phyloP scores from a whole-genome alignment of 1,140 invertebrate genomes.

The Brachionus koreanus region DNA sequence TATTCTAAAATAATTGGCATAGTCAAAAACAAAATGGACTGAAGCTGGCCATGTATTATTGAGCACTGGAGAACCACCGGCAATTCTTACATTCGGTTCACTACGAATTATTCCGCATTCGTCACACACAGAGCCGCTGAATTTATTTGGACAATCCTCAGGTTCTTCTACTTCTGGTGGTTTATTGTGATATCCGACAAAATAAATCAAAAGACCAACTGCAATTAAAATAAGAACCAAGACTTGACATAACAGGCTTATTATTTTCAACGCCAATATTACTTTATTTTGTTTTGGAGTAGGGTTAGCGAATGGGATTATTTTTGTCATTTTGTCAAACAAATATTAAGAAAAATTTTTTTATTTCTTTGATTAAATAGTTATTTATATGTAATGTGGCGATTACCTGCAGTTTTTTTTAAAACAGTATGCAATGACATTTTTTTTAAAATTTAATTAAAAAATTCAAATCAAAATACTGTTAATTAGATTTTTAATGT shows the following conservation, averaged over 20 bases:
- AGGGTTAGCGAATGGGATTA: not conserved
- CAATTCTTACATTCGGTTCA: slow-evolving; percentile 15
- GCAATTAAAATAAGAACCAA: not conserved
- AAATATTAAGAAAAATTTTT: not conserved
- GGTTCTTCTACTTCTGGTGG: not conserved
- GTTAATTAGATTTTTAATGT: not conserved
- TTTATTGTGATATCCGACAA: slow-evolving; percentile 17
- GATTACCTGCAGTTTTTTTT: not conserved
- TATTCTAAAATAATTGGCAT: not conserved
- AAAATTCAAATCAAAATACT: not conserved
- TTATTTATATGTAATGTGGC: not conserved
- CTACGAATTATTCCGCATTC: not conserved
- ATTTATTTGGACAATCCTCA: not conserved
- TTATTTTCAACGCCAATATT: not conserved
- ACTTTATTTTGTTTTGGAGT: not conserved
- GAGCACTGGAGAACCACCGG: not conserved
- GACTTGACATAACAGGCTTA: not conserved
- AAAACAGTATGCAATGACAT: not conserved
- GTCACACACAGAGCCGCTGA: not conserved
- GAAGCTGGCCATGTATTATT: slow-evolving; percentile 3
- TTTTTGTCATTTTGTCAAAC: slow-evolving; percentile 13
- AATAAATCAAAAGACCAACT: not conserved
- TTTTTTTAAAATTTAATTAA: not conserved
- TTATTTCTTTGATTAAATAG: not conserved
- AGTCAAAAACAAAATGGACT: not conserved